Base-by-base conservation (phyloP, 1,140 invertebrate species). In the Drepana arcuata region DNA sequence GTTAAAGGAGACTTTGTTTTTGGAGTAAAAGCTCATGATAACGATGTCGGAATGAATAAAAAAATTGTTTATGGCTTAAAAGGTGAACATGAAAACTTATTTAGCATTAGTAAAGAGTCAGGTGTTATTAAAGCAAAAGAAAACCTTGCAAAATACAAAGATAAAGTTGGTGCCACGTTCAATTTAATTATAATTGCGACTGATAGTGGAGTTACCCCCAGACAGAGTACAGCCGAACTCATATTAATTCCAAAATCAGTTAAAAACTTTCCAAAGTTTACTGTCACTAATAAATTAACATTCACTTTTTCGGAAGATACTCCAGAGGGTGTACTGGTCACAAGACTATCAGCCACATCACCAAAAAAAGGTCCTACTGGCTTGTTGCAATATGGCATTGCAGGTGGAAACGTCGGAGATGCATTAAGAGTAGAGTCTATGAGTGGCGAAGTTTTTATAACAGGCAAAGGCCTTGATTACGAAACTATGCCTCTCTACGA, bases 361-460 rank as follows among this genome's bases (percentile, higher is more conserved):
- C 91, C 93, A 0, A 94, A 94, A 60, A 86, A 86, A 33, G 91
- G 90, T 1, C 73, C 88, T 2, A 78, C 83, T 6, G 90, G 89
- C 1, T 87, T 88, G 40, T 82, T 95, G 11, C 86, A 88, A 27
- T 98, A 93, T 68, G 89, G 89, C 10, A 93, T 98, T 49, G 95
- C 94, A 10, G 96, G 95, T 5, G 96, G 96, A 2, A 96, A 98
- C 69, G 86, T 95, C 7, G 93, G 92, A 0, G 90, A 95, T 42
- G 93, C 94, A 2, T 88, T 98, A 23, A 87, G 85, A 59, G 91
- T 98, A 30, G 92, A 96, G 70, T 58, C 87, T 7, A 88, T 88
- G 16, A 92, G 88, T 16, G 95, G 96, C 10, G 89, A 92, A 72
- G 86, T 97, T 4, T 87, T 86, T 47, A 88, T 96, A 0, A 89